Conservation (phyloP, 2,113 vertebrate species). For the Lota lota region DNA sequence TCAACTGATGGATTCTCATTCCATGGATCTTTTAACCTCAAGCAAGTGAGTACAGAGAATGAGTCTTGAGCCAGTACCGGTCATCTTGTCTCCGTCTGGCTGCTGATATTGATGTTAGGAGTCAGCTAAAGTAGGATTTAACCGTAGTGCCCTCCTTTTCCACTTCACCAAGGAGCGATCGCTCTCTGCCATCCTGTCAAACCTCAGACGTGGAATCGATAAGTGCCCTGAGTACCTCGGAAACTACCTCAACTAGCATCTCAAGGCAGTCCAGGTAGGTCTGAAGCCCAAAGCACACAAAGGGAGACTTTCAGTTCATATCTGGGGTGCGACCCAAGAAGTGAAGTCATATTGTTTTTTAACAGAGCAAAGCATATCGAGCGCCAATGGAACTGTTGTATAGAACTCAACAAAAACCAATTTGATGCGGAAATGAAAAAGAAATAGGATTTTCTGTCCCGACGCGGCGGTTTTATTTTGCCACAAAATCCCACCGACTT, state of each 20-base stretch:
- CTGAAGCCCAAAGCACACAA: neutral
- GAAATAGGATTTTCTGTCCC: too few species aligned
- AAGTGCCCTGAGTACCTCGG: conserved; percentile 89
- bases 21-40: conserved; percentile 81
- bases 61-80: neutral
- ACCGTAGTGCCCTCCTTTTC: neutral
- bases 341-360: too few species aligned
- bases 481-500: too few species aligned
- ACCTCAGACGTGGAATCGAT: conserved; percentile 93
- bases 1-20: conserved; percentile 72
- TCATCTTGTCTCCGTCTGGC: neutral
- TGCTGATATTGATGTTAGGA: neutral
- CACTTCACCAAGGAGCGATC: conserved; percentile 78
- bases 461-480: too few species aligned
- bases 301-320: too few species aligned
- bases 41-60: conserved; percentile 76
- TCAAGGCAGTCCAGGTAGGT: conserved; percentile 90
- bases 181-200: conserved; percentile 83
- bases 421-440: too few species aligned
- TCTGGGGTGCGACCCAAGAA: too few species aligned
- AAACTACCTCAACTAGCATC: conserved; percentile 98
- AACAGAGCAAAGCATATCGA: too few species aligned
- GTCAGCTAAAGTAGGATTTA: neutral
- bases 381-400: too few species aligned
- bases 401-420: too few species aligned